Percentiles rank a stretch among this genome's conserved stretches.
Evolutionary conservation across 2,113 vertebrate genomes (phyloP).

Genomic region (Pterocles gutturalis): DNA sequence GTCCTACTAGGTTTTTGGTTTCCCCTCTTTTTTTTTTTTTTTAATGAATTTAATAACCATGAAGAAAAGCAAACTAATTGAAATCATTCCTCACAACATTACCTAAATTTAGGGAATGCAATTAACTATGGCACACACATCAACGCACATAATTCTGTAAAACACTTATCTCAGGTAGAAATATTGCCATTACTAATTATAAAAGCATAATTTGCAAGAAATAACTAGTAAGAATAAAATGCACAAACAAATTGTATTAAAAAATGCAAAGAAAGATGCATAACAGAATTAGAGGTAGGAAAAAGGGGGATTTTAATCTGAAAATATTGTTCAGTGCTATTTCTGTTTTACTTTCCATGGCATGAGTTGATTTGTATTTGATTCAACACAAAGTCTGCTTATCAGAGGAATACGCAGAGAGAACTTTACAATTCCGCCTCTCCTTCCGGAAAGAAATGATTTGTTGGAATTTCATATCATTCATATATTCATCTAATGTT

Average conservation of each 20-base stretch:
- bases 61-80: conserved; percentile 22
- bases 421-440: neutral
- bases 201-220: conserved; percentile 24
- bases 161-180: conserved; percentile 18
- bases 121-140: conserved; percentile 27
- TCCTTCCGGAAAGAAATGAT: neutral
- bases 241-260: neutral
- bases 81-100: conserved; percentile 36
- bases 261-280: neutral
- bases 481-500: neutral
- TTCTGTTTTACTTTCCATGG: neutral
- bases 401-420: too few species aligned
- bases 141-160: conserved; percentile 4
- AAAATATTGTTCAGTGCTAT: neutral
- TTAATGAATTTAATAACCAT: neutral
- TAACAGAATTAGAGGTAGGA: neutral
- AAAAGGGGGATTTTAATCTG: neutral
- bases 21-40: rapidly evolving
- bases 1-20: neutral
- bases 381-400: neutral
- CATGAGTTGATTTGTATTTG: neutral
- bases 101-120: conserved; percentile 50
- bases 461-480: neutral
- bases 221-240: conserved; percentile 25
- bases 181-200: conserved; percentile 26